phyloP scores from a whole-genome alignment of 2,888 invertebrate species.

The Flabesymbios commensalis region DNA sequence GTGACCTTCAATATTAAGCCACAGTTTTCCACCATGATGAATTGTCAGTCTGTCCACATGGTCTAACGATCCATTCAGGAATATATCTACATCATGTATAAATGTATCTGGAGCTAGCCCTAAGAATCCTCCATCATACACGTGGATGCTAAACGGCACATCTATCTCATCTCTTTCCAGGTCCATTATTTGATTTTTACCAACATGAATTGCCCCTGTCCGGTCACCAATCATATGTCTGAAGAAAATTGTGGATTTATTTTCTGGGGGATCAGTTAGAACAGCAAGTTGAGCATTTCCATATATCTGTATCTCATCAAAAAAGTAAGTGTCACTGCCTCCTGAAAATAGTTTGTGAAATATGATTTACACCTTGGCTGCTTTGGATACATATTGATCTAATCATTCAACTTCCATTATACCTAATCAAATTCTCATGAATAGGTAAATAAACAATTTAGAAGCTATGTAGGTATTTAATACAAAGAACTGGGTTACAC shows the following conservation, averaged over 20 bases:
- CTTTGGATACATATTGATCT: no score
- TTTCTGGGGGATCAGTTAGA: slow-evolving; percentile 35
- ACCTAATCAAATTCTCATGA: no score
- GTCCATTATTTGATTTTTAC: slow-evolving; percentile 40
- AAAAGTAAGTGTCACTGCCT: slow-evolving; percentile 7
- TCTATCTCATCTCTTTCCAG: slow-evolving; percentile 38
- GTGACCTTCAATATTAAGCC: slow-evolving; percentile 39
- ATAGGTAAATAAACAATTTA: no score
- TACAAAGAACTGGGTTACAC: no score
- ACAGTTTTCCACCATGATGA: slow-evolving; percentile 42
- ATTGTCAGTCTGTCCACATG: slow-evolving; percentile 44
- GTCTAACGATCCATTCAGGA: slow-evolving; percentile 43
- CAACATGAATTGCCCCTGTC: slow-evolving; percentile 44
- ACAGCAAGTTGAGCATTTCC: slow-evolving; percentile 46
- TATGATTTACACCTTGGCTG: no score
- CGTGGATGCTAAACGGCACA: slow-evolving; percentile 45
- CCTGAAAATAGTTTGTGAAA: no score
- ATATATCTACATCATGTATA: slow-evolving; percentile 43
- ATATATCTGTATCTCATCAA: slow-evolving; percentile 47
- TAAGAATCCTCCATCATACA: slow-evolving; percentile 42
- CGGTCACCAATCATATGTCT: slow-evolving; percentile 48
- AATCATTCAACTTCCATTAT: no score
- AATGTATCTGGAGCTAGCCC: slow-evolving; percentile 44
- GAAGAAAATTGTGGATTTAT: slow-evolving; percentile 37
- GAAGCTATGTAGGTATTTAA: no score